These are phyloP conservation scores for Arvicanthis niloticus DNA, from an alignment of 2,113 vertebrate species.

Conservation along the genomic window DNA sequence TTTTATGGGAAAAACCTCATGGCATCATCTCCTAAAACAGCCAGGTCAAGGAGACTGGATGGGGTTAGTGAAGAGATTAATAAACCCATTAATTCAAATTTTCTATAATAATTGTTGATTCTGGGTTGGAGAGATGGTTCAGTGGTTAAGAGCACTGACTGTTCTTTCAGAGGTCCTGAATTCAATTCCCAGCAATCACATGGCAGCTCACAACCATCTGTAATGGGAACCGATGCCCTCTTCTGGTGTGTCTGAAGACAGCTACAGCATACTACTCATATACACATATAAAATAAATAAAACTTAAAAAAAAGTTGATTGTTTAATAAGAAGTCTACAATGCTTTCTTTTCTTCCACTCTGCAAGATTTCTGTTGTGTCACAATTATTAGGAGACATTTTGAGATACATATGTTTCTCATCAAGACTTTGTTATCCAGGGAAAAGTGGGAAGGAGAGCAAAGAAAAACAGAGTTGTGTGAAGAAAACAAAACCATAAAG, in stretches of 20 bases:
- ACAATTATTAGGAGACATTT: constrained; percentile 12
- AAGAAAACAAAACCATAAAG: neutral
- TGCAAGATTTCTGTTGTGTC: neutral
- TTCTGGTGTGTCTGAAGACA: too few relatives aligned
- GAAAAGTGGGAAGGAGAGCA: constrained; percentile 25
- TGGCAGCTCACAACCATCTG: too few relatives aligned
- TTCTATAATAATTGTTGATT: constrained; percentile 45
- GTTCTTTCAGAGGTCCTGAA: too few relatives aligned
- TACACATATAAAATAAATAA: too few relatives aligned
- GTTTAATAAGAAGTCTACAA: neutral
- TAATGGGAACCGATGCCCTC: too few relatives aligned
- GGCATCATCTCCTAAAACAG: neutral
- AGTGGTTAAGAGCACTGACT: too few relatives aligned
- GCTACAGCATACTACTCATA: too few relatives aligned
- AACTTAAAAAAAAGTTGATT: neutral
- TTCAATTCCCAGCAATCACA: too few relatives aligned
- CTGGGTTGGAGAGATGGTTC: neutral
- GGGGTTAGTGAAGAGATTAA: neutral
- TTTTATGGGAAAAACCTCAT: constrained; percentile 13
- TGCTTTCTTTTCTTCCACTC: constrained; percentile 24
- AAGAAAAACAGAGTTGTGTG: constrained; percentile 1
- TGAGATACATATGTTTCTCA: constrained; percentile 51
- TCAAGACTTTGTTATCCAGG: constrained; percentile 13
- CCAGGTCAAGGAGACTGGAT: neutral
- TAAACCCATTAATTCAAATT: neutral